Base-by-base conservation (phyloP, 1,140 invertebrate species). In the Bombus difficillimus region DNA sequence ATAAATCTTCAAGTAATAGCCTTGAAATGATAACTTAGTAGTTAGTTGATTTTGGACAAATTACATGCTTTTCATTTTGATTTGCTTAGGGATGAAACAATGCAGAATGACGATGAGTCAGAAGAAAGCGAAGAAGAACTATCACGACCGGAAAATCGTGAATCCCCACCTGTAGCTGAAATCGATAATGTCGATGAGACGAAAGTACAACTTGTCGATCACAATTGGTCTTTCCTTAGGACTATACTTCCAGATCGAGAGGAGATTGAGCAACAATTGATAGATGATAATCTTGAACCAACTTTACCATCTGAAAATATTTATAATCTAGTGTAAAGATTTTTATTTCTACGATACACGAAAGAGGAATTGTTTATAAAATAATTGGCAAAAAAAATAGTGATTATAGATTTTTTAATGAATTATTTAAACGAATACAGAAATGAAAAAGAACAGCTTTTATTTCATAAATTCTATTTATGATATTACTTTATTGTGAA, bases 141-240 rank as follows among this genome's bases (percentile, higher is more conserved):
- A n/a, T n/a, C 37, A n/a, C 69, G 43, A 5, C 57, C 64, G 37
- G 28, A 18, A 15, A 88, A 79, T 71, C 68, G 43, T 18, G 37
- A 47, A 59, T 72, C 53, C 6, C 43, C 75, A 2, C 47, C 76
- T 39, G 53, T 74, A 4, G 43, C 64, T 62, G 86, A 85, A 37
- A 53, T 68, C 9, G 64, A 89, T 10, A 75, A 86, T 53, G 22
- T 69, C 0, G 87, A 92, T 13, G 83, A 90, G 28, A 66, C 39
- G 6, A 87, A 79, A 83, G 69, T 81, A 25, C 62, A 90, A 78
- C 73, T 94, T 22, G 39, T 82, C 28, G 88, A 84, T 87, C 90
- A 91, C 9, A 87, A 95, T 86, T 95, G 94, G 94, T 88, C 85
- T 28, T 94, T 94, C 68, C 68, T 95, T 64, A 87, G 89, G 4